Evolutionary conservation across 2,888 invertebrate genomes (phyloP).

Genomic region (Taphrorychus bicolor): DNA sequence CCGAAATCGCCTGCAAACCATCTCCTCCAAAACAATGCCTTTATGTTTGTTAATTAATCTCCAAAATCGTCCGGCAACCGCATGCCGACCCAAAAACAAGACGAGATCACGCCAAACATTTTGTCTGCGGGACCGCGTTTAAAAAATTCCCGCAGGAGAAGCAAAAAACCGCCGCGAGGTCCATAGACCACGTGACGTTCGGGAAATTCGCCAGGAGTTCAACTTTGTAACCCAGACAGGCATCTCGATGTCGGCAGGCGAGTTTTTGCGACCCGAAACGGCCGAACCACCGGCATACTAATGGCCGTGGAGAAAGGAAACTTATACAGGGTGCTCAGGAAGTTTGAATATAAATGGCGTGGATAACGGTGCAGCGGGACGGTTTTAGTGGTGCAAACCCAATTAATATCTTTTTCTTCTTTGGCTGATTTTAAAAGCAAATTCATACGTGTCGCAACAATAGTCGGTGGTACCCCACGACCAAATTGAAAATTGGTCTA

Average conservation of each 20-base stretch:
- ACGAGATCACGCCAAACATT: constrained; percentile 43
- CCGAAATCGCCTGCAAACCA: constrained; percentile 52
- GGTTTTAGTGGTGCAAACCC: constrained; percentile 1
- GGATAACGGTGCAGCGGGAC: constrained; percentile 11
- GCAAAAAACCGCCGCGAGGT: constrained; percentile 44
- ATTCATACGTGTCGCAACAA: not conserved
- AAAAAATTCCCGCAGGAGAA: constrained; percentile 44
- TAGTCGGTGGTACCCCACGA: not conserved
- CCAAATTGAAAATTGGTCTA: constrained; percentile 3
- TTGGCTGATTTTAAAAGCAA: not conserved
- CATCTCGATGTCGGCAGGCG: constrained; percentile 43
- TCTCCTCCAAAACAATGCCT: constrained; percentile 55
- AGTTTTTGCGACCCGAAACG: constrained; percentile 48
- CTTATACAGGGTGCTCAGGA: constrained; percentile 32
- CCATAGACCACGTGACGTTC: constrained; percentile 53
- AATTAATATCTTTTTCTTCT: not conserved
- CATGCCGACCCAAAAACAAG: constrained; percentile 48
- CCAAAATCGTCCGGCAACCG: constrained; percentile 55
- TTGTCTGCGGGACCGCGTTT: constrained; percentile 41
- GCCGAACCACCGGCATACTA: constrained; percentile 50
- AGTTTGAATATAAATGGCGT: constrained; percentile 27
- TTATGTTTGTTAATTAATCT: constrained; percentile 59
- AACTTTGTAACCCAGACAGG: constrained; percentile 50
- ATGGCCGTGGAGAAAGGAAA: constrained; percentile 41
- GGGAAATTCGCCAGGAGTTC: constrained; percentile 46